Evolutionary conservation across 2,113 vertebrate genomes (phyloP).

Genomic region (Chascanopsetta lugubris): DNA sequence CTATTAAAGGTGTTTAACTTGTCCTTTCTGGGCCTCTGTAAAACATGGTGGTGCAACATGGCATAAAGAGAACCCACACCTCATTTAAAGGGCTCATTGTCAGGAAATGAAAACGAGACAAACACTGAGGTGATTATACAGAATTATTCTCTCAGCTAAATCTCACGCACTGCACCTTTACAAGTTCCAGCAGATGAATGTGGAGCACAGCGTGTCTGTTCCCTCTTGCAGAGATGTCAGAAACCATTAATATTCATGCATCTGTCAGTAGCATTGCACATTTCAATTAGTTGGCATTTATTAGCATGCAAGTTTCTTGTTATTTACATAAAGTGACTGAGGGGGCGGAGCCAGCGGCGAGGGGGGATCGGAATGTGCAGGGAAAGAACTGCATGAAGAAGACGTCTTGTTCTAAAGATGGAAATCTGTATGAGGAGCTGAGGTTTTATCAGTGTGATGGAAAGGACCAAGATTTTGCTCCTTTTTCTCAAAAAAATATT

Average conservation of each 20-base stretch:
- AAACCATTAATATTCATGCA: conserved; percentile 53
- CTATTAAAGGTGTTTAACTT: no score
- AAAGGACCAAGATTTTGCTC: no score
- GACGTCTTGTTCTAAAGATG: neutral
- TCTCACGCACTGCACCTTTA: conserved; percentile 19
- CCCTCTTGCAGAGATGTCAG: conserved; percentile 23
- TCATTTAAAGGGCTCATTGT: no score
- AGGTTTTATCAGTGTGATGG: neutral
- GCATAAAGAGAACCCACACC: no score
- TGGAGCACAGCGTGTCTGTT: conserved; percentile 20
- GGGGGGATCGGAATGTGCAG: neutral
- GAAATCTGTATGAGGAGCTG: neutral
- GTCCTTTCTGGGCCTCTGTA: no score
- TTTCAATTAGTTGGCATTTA: conserved; percentile 54
- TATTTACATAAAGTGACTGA: conserved; percentile 21
- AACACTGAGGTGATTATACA: no score
- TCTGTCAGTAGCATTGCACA: conserved; percentile 38
- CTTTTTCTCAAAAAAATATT: no score
- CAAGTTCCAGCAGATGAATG: conserved; percentile 37
- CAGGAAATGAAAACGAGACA: no score
- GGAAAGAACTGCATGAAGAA: neutral
- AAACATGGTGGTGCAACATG: no score
- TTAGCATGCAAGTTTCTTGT: conserved; percentile 25
- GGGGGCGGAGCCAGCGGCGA: neutral
- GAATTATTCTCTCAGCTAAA: neutral